Conservation (phyloP, 2,113 vertebrate species). For the Fregetta grallaria region DNA sequence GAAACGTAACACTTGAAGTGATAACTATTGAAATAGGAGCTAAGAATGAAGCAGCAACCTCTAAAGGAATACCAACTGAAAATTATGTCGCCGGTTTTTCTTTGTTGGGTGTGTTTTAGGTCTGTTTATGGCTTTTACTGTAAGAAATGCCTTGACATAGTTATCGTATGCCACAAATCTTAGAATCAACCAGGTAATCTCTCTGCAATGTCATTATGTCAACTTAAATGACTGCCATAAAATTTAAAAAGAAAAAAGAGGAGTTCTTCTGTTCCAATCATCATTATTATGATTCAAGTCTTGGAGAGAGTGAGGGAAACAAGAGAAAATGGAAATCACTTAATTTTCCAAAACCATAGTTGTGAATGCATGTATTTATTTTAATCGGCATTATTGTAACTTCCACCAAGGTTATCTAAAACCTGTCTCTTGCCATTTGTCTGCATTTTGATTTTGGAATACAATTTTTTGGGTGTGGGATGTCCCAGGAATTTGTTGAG, state of each 20-base stretch:
- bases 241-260: background rate
- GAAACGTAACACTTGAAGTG: background rate
- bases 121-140: background rate
- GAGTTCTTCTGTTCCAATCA: background rate
- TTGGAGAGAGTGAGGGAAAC: background rate
- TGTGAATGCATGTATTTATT: background rate
- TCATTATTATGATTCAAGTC: background rate
- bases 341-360: background rate
- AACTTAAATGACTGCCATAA: background rate
- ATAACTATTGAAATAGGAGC: background rate
- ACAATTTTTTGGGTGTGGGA: background rate
- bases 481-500: background rate
- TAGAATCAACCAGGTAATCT: background rate
- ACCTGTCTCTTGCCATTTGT: background rate
- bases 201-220: background rate
- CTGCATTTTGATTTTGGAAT: background rate
- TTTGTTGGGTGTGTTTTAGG: background rate
- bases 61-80: background rate
- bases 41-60: background rate
- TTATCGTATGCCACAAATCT: background rate
- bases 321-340: background rate
- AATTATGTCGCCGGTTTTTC: background rate
- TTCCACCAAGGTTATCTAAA: background rate
- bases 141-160: background rate
- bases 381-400: background rate